Evolutionary conservation across 2,888 invertebrate genomes (phyloP), one percentile per base, ranked within the genome.

Genomic region (Calliphora vomitoria): DNA sequence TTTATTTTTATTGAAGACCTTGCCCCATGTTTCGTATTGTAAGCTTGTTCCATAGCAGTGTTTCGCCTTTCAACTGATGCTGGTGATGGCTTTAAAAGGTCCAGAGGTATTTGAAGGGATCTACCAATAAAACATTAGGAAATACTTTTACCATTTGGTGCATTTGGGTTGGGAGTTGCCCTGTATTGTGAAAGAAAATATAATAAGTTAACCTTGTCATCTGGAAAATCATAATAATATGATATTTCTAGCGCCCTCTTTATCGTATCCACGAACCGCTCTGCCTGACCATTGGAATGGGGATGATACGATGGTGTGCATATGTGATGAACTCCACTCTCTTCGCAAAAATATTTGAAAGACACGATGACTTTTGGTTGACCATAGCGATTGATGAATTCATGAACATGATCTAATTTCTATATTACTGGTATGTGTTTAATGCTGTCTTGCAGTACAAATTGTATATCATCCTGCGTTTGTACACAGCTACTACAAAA

Each of bases 291-390:
- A 13, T 82, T 76, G 11, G 76, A n/a, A 69, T n/a, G 82, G 0
- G 69, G 82, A 15, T 76, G 82, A 62, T 76, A 76, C 0, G 71
- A 50, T 35, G 76, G 76, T 38, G 76, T 76, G 0, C 31, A 8
- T 62, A 76, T 69, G 15, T 82, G 60, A 0, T 62, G 3, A 18
- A 76, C 76, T 6, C 53, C 82, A 3, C n/a, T 38, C 15, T 53
- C 53, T 20, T 41, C 53, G 38, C 81, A 81, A 64, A 78, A 72
- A 10, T 53, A 11, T 53, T 64, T 55, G 15, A 72, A 81, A 15
- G 72, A 82, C 1, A 74, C 66, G 0, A 74, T 74, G 2, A 76
- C 8, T 66, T 74, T 85, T 6, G 79, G 85, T 8, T 68, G 60
- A n/a, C 79, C 66, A 20, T 80, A 85, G 13, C 71, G 44, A 11